These are phyloP conservation scores for Aplochiton taeniatus DNA, from an alignment of 2,797 vertebrate species.

Conservation along the genomic window DNA sequence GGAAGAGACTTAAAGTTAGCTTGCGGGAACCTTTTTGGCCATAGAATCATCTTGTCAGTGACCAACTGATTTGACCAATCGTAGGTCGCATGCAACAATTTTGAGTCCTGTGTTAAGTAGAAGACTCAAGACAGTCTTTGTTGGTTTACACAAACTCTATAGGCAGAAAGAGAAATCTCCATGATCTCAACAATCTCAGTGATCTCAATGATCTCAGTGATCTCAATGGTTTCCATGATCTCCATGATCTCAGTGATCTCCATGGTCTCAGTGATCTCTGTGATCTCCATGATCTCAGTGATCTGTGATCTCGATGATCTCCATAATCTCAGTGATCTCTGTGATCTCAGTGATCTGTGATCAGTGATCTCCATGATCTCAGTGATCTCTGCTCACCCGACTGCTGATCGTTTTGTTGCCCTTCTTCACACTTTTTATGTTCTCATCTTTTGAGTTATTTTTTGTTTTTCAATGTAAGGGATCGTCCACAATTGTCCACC, in stretches of 20 bases:
- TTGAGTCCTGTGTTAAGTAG: slow-evolving; percentile 36
- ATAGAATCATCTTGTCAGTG: slow-evolving; percentile 29
- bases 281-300: too few species aligned
- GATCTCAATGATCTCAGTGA: too few species aligned
- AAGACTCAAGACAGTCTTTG: slow-evolving; percentile 29
- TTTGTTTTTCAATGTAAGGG: slow-evolving; percentile 52
- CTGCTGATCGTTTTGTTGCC: neutral
- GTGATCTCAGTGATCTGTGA: too few species aligned
- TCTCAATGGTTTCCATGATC: too few species aligned
- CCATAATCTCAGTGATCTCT: too few species aligned
- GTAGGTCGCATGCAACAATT: slow-evolving; percentile 47
- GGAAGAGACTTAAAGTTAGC: slow-evolving; percentile 16
- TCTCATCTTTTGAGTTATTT: slow-evolving; percentile 46
- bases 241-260: too few species aligned
- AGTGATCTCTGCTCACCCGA: slow-evolving; percentile 1
- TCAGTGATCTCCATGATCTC: too few species aligned
- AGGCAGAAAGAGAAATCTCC: slow-evolving; percentile 7
- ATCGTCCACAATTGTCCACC: slow-evolving; percentile 61
- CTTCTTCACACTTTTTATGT: slow-evolving; percentile 67
- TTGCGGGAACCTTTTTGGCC: slow-evolving; percentile 19
- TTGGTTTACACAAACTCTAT: slow-evolving; percentile 19
- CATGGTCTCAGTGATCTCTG: too few species aligned
- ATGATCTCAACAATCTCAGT: too few species aligned
- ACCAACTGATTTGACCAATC: slow-evolving; percentile 38
- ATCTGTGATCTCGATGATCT: too few species aligned